These are phyloP conservation scores for Branchellion lobata DNA, from an alignment of 2,888 invertebrate genomes.

Conservation along the genomic window DNA sequence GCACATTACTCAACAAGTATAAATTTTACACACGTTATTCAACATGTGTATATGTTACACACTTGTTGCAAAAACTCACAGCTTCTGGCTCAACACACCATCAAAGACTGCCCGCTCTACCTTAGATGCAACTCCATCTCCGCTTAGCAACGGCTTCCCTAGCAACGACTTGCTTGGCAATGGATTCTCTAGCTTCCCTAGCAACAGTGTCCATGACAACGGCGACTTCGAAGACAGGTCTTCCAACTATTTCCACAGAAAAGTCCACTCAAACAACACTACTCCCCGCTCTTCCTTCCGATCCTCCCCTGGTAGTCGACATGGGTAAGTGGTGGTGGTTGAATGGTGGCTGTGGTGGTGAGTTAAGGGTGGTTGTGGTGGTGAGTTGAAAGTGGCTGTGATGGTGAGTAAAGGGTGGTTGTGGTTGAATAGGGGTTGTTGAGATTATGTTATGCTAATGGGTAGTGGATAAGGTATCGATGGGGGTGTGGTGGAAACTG, in stretches of 20 bases:
- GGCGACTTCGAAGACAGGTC: background rate
- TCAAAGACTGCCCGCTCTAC: background rate
- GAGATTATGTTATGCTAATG: too few species aligned
- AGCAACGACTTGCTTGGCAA: slow-evolving; percentile 12
- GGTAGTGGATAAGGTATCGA: too few species aligned
- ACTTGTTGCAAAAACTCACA: too few species aligned
- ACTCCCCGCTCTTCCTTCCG: slow-evolving; percentile 7
- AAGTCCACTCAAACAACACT: slow-evolving; percentile 12
- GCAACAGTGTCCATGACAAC: background rate
- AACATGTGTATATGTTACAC: too few species aligned
- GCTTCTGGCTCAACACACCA: background rate
- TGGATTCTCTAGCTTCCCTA: background rate
- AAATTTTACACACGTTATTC: too few species aligned
- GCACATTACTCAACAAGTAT: too few species aligned
- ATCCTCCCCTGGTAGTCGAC: background rate
- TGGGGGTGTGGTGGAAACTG: too few species aligned
- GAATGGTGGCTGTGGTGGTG: too few species aligned
- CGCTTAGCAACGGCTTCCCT: slow-evolving; percentile 9
- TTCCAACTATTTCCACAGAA: slow-evolving; percentile 5
- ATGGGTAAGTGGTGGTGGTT: background rate
- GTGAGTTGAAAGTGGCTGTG: too few species aligned
- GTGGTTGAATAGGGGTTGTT: too few species aligned
- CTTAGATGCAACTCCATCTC: background rate
- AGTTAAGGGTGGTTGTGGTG: too few species aligned
- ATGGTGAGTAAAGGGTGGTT: too few species aligned